Percentiles rank a stretch among this genome's conserved stretches.
These are phyloP conservation scores for Omphaloscelis lunosa DNA, from an alignment of 2,888 invertebrate genomes.

Conservation along the genomic window DNA sequence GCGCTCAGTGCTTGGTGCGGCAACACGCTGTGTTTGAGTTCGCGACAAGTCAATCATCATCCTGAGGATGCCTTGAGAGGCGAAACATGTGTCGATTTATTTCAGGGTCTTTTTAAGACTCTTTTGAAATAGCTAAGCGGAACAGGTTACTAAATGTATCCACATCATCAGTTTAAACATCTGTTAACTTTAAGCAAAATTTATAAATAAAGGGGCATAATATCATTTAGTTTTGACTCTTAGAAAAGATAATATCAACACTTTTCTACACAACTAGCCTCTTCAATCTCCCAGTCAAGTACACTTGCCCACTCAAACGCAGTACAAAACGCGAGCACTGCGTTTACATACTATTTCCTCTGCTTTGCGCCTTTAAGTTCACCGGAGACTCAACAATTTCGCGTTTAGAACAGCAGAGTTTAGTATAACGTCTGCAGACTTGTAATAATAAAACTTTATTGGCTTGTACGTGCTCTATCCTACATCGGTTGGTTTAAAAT, in stretches of 20 bases:
- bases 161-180: no score
- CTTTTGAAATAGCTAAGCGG: no score
- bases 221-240: background rate
- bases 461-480: slow-evolving; percentile 63
- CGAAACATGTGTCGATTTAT: no score
- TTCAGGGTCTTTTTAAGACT: no score
- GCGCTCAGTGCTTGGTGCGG: no score
- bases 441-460: slow-evolving; percentile 68
- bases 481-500: slow-evolving; percentile 42
- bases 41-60: no score
- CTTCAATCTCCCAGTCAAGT: slow-evolving; percentile 10
- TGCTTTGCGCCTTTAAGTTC: slow-evolving; percentile 74
- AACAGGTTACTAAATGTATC: no score
- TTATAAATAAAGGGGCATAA: background rate
- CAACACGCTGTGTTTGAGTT: no score
- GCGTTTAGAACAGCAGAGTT: slow-evolving; percentile 63
- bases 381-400: slow-evolving; percentile 72
- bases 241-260: background rate
- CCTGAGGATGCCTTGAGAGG: no score
- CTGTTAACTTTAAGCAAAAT: background rate
- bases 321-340: slow-evolving; percentile 67
- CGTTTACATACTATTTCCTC: slow-evolving; percentile 85
- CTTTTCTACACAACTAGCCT: background rate
- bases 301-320: slow-evolving; percentile 45
- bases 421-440: slow-evolving; percentile 59